Evolutionary conservation across 2,888 invertebrate genomes (phyloP), one percentile per base, ranked within the genome.

Genomic region (Allacma fusca): DNA sequence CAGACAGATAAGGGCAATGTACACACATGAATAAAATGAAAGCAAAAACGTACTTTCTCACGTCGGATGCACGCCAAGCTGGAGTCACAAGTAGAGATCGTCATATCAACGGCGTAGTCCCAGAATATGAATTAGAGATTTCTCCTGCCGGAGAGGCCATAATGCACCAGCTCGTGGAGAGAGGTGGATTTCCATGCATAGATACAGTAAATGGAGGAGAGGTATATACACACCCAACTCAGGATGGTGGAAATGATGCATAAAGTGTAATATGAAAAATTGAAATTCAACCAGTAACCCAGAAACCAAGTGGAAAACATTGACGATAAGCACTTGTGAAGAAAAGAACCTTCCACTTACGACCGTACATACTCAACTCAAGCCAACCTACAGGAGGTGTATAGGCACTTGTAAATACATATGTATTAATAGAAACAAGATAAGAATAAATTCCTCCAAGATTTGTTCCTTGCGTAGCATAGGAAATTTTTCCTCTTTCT

Each of bases 361-460:
- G n/a, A n/a, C 13, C 40, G 13, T 40, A 13, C 13, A 13, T 40
- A 40, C 7, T 13, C 5, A 40, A 40, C 13, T 40, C 13, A 40
- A 40, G 13, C 40, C 7, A 9, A 40, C 40, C 40, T 5, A 5
- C 40, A 5, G 40, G 13, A 13, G 5, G 40, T 40, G 40, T 9
- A 40, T 40, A 9, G 5, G 7, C 13, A 40, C 40, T 40, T 40
- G 40, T 40, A 34, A 34, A 16, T 50, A 50, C 50, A 50, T 50
- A 50, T 50, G 2, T 50, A 50, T 40, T 70, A 70, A 70, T 70
- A 70, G 69, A 40, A 44, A 43, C 16, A 44, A 40, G 69, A 70
- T 70, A 70, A 70, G 43, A 70, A 70, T 40, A 70, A 70, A 70
- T 40, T 70, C 69, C 43, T 23, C 16, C 44, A 70, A 70, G 43